Percentiles rank a stretch among this genome's conserved stretches.
phyloP scores from a whole-genome alignment of 2,888 invertebrate species.

The Dendrolimus houi region DNA sequence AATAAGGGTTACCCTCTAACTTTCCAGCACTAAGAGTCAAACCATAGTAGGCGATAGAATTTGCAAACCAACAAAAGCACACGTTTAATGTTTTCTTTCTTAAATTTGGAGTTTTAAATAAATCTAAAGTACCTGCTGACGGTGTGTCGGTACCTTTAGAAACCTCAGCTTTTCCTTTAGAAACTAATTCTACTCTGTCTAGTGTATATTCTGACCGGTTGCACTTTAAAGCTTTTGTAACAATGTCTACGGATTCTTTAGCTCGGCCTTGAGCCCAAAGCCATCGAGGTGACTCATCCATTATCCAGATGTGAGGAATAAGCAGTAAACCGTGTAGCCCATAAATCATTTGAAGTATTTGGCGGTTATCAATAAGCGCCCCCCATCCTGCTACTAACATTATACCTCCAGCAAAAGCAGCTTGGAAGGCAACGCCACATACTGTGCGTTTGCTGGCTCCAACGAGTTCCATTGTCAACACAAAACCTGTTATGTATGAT shows the following conservation, averaged over 20 bases:
- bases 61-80: slow-evolving; percentile 92
- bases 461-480: slow-evolving; percentile 88
- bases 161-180: slow-evolving; percentile 72
- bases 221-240: slow-evolving; percentile 84
- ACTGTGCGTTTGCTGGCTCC: slow-evolving; percentile 86
- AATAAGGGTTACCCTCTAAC: slow-evolving; percentile 87
- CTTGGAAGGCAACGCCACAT: slow-evolving; percentile 88
- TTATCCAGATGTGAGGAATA: slow-evolving; percentile 89
- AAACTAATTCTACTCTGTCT: slow-evolving; percentile 80
- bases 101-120: slow-evolving; percentile 88
- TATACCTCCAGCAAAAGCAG: slow-evolving; percentile 86
- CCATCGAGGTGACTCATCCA: slow-evolving; percentile 94
- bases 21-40: slow-evolving; percentile 87
- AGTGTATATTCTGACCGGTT: slow-evolving; percentile 80
- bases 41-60: slow-evolving; percentile 90
- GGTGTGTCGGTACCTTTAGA: slow-evolving; percentile 46
- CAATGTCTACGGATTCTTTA: slow-evolving; percentile 83
- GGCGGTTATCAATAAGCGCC: slow-evolving; percentile 82
- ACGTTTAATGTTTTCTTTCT: slow-evolving; percentile 87
- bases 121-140: slow-evolving; percentile 79
- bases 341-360: slow-evolving; percentile 85
- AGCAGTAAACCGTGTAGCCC: slow-evolving; percentile 85
- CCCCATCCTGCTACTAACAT: slow-evolving; percentile 92
- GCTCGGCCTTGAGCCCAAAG: slow-evolving; percentile 88
- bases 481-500: slow-evolving; percentile 81